These are phyloP conservation scores for Dastarcus helophoroides DNA, from an alignment of 2,888 invertebrate genomes.

Conservation along the genomic window DNA sequence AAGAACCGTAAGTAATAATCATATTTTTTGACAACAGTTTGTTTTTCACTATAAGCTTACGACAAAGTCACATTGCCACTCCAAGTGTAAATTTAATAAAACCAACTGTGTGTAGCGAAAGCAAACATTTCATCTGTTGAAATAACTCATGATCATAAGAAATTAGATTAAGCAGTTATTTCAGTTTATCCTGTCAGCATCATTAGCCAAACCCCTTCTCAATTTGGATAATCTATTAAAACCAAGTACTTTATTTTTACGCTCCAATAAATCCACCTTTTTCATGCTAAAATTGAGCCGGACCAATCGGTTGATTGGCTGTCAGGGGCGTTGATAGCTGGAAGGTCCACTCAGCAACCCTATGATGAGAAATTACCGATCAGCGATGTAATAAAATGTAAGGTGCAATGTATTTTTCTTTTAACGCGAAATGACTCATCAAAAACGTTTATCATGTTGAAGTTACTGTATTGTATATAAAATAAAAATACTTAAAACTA, in stretches of 20 bases:
- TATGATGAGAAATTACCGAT: constrained; percentile 39
- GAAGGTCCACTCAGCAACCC: constrained; percentile 35
- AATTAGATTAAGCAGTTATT: neutral
- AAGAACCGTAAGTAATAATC: no score
- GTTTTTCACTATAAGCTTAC: no score
- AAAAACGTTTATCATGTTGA: constrained; percentile 1
- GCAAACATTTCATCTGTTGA: no score
- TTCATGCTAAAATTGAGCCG: constrained; percentile 22
- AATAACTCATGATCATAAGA: neutral
- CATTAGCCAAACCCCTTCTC: neutral
- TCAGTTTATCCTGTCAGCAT: no score
- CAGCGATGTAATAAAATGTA: constrained; percentile 26
- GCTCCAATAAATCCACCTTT: constrained; percentile 26
- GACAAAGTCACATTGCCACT: no score
- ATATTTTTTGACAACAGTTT: no score
- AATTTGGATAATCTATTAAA: constrained; percentile 15
- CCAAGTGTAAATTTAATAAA: no score
- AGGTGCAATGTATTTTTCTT: no score
- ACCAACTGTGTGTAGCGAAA: no score
- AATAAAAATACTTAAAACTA: constrained; percentile 24
- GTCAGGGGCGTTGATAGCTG: constrained; percentile 24
- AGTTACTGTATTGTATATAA: constrained; percentile 7
- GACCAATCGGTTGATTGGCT: constrained; percentile 33
- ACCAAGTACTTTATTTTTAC: constrained; percentile 21
- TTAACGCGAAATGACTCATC: neutral